Evolutionary conservation across 1,140 invertebrate species (phyloP).

Genomic region (Harlomillsia oculata): DNA sequence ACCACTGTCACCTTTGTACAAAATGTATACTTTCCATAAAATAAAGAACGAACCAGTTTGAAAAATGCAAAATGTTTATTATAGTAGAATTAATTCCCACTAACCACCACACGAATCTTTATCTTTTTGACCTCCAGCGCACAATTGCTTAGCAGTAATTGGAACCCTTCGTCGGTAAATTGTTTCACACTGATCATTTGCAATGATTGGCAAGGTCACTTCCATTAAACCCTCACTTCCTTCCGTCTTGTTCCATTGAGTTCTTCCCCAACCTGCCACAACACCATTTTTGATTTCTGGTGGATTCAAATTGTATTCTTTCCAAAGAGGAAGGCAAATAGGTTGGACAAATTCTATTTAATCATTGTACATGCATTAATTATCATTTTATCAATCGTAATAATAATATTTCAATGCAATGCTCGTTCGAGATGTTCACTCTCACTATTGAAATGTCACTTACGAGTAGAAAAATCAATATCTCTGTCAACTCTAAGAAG

Average conservation of each 20-base stretch:
- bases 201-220: slow-evolving; percentile 18
- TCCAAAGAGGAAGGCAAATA: slow-evolving; percentile 29
- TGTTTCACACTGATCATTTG: slow-evolving; percentile 21
- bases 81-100: neutral
- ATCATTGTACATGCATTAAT: no score
- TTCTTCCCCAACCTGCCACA: slow-evolving; percentile 34
- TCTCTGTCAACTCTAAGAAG: slow-evolving; percentile 49
- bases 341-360: slow-evolving; percentile 29
- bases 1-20: slow-evolving; percentile 45
- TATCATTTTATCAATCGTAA: no score
- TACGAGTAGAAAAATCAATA: slow-evolving; percentile 39
- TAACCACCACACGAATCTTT: slow-evolving; percentile 28
- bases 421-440: neutral
- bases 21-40: no score
- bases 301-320: slow-evolving; percentile 18
- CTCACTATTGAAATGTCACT: neutral
- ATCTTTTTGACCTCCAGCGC: slow-evolving; percentile 27
- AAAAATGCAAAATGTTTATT: neutral
- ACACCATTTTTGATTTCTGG: neutral
- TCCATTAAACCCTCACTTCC: slow-evolving; percentile 21
- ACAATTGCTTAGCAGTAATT: slow-evolving; percentile 23
- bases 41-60: neutral
- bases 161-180: slow-evolving; percentile 19
- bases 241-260: slow-evolving; percentile 24
- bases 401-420: neutral